Evolutionary conservation across 2,113 vertebrate genomes (phyloP).

Genomic region (Nibea albiflora): DNA sequence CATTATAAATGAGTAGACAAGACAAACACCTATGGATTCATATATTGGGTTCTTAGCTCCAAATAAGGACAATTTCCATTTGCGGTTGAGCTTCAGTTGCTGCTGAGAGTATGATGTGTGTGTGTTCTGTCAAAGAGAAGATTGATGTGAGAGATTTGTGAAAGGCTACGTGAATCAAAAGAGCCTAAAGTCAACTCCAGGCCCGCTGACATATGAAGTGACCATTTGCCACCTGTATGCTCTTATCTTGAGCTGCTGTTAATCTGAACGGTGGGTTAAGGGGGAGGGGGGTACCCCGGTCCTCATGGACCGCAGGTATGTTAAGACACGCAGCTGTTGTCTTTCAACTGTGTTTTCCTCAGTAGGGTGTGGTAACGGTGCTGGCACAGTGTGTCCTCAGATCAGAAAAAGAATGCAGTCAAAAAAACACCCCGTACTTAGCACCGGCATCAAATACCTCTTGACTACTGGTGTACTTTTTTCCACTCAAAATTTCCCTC

Average conservation of each 20-base stretch:
- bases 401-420: conserved; percentile 16
- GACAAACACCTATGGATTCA: background rate
- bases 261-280: conserved; percentile 12
- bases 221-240: conserved; percentile 56
- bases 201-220: conserved; percentile 38
- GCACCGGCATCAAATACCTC: conserved; percentile 30
- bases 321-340: conserved; percentile 46
- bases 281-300: background rate
- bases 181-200: background rate
- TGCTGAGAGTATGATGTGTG: background rate
- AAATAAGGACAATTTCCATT: background rate
- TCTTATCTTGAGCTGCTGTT: conserved; percentile 46
- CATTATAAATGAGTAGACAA: no score
- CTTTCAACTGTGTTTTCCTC: conserved; percentile 18
- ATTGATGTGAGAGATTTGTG: conserved; percentile 29
- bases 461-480: conserved; percentile 33
- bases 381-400: conserved; percentile 50
- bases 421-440: conserved; percentile 33
- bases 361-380: conserved; percentile 11
- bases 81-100: background rate
- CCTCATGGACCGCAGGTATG: conserved; percentile 42
- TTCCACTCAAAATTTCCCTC: conserved; percentile 38
- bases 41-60: background rate
- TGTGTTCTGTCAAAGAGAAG: conserved; percentile 21
- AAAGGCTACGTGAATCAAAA: conserved; percentile 2